phyloP scores from a whole-genome alignment of 2,113 vertebrate genomes.

The Camelus bactrianus region DNA sequence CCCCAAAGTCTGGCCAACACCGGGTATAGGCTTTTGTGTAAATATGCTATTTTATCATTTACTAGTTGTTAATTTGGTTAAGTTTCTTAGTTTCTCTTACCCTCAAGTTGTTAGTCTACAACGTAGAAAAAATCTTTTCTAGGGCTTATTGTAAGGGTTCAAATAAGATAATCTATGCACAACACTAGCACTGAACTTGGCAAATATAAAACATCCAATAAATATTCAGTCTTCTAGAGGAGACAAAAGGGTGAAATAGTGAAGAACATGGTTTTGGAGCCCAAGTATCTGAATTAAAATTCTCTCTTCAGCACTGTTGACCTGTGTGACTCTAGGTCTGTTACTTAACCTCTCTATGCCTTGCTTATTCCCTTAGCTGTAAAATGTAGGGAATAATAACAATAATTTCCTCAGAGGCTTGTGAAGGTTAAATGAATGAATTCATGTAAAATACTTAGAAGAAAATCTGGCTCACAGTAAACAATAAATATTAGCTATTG shows the following conservation, averaged over 20 bases:
- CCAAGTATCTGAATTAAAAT: not conserved
- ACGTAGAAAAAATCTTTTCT: not conserved
- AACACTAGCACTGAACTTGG: not conserved
- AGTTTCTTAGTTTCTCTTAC: not conserved
- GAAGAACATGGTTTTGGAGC: not conserved
- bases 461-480: not conserved
- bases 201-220: not conserved
- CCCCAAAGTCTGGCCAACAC: not conserved
- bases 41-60: not conserved
- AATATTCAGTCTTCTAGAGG: not conserved
- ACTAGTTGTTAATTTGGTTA: not conserved
- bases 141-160: not conserved
- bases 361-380: not conserved
- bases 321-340: not conserved
- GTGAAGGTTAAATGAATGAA: not conserved
- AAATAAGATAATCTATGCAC: not conserved
- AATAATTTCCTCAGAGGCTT: not conserved
- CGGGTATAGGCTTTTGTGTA: not conserved
- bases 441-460: not conserved
- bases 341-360: not conserved
- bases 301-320: not conserved
- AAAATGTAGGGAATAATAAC: not conserved
- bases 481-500: not conserved
- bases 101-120: not conserved
- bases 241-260: not conserved